Conservation (phyloP, 2,888 invertebrate genomes). For the Ophioninae sp. region DNA sequence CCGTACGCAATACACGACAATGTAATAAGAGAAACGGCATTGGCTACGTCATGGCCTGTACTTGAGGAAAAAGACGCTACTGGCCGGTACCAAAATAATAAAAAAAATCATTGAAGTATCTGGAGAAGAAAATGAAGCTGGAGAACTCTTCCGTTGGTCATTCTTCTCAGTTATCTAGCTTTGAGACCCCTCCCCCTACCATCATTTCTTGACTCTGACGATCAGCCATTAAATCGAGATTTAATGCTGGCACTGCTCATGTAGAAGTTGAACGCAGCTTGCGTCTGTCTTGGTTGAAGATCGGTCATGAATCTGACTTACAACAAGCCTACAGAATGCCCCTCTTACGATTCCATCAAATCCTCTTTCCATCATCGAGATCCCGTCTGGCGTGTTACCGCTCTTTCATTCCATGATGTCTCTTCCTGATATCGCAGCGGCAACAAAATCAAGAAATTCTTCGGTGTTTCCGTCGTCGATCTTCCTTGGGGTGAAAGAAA, state of each 20-base stretch:
- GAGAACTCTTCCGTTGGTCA: conserved; percentile 11
- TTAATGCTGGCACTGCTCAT: conserved; percentile 24
- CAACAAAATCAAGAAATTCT: conserved; percentile 36
- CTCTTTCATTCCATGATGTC: conserved; percentile 45
- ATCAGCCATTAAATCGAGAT: conserved; percentile 71
- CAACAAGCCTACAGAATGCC: conserved; percentile 12
- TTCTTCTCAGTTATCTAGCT: conserved; percentile 67
- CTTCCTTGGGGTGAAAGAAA: conserved; percentile 37
- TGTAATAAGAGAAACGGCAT: conserved; percentile 20
- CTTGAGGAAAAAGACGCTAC: conserved; percentile 16
- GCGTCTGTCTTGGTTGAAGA: neutral
- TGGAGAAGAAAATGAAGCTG: conserved; percentile 34
- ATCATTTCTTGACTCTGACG: too few relatives aligned
- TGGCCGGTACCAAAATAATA: conserved; percentile 42
- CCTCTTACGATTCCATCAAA: conserved; percentile 53
- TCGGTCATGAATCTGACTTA: conserved; percentile 34
- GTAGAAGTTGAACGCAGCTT: neutral
- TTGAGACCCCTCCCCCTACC: conserved; percentile 59
- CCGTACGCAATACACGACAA: conserved; percentile 39
- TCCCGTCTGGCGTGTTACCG: conserved; percentile 27
- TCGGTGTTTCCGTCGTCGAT: conserved; percentile 24
- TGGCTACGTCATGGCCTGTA: neutral
- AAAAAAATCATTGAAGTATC: conserved; percentile 38
- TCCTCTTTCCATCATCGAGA: conserved; percentile 45
- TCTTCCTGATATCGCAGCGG: conserved; percentile 37